Evolutionary conservation across 2,797 vertebrate genomes (phyloP).

Genomic region (Catharus ustulatus): DNA sequence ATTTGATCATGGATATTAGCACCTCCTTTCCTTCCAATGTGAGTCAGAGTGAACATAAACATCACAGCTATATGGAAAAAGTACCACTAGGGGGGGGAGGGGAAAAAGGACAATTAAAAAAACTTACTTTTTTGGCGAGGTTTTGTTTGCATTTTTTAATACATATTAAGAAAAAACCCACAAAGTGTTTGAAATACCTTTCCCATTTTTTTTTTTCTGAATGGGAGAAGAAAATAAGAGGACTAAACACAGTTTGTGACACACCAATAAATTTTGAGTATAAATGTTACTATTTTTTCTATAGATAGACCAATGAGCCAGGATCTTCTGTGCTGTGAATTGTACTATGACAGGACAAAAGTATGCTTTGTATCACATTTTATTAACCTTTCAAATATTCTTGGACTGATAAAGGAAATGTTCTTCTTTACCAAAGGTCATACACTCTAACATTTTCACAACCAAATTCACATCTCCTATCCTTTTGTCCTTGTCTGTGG

Average conservation of each 20-base stretch:
- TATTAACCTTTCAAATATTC: not conserved
- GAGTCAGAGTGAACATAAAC: constrained; percentile 55
- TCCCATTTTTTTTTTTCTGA: not conserved
- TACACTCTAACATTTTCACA: not conserved
- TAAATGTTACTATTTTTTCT: not conserved
- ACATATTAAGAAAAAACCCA: not conserved
- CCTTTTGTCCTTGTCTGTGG: not conserved
- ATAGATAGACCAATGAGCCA: not conserved
- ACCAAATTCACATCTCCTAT: not conserved
- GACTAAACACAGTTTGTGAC: not conserved
- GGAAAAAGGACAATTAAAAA: not conserved
- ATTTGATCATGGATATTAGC: constrained; percentile 67
- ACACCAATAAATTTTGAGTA: not conserved
- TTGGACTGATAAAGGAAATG: not conserved
- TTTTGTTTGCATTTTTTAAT: not conserved
- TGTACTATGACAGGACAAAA: not conserved
- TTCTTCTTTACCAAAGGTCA: not conserved
- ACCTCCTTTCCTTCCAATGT: constrained; percentile 62
- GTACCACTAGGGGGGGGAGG: not conserved
- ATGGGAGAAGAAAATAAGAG: not conserved
- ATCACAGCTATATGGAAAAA: constrained; percentile 39
- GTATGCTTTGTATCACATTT: not conserved
- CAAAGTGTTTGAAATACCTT: not conserved
- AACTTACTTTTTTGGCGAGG: rapidly evolving
- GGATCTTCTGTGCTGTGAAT: not conserved